Conservation (phyloP, 1,140 invertebrate genomes). For the Daktulosphaira vitifoliae region DNA sequence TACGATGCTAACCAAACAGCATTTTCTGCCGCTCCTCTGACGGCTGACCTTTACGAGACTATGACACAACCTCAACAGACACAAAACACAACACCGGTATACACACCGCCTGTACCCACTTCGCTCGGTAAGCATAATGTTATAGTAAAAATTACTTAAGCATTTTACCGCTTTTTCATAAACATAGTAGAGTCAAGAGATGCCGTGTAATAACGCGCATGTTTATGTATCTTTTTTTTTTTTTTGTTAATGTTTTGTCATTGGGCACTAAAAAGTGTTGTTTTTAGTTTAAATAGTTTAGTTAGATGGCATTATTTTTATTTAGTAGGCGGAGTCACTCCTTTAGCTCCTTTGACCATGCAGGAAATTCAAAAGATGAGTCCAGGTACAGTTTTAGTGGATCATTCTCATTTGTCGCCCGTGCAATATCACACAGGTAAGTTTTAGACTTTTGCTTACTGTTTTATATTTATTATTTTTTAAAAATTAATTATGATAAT, state of each 20-base stretch:
- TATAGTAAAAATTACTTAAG: too few species aligned
- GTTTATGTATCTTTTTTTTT: too few species aligned
- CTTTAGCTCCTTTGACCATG: constrained; percentile 66
- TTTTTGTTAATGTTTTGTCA: too few species aligned
- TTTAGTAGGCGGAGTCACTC: constrained; percentile 57
- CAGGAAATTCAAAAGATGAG: constrained; percentile 55
- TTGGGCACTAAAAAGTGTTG: too few species aligned
- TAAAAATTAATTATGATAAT: background rate
- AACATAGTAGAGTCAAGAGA: too few species aligned
- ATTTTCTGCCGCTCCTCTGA: constrained; percentile 51
- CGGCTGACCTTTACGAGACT: constrained; percentile 61
- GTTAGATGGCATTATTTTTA: background rate
- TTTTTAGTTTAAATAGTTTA: too few species aligned
- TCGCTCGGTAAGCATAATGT: constrained; percentile 17
- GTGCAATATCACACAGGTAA: constrained; percentile 34
- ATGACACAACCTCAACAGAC: constrained; percentile 44
- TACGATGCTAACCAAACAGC: constrained; percentile 48
- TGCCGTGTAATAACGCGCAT: too few species aligned
- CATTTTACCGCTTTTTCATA: too few species aligned
- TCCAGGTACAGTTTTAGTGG: constrained; percentile 36
- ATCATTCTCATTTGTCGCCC: constrained; percentile 35
- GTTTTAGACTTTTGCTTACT: background rate
- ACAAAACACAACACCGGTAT: constrained; percentile 19
- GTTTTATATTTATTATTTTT: background rate
- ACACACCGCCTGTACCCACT: constrained; percentile 21